Conservation (phyloP, 2,113 vertebrate species). For the Dicaeum eximium region DNA sequence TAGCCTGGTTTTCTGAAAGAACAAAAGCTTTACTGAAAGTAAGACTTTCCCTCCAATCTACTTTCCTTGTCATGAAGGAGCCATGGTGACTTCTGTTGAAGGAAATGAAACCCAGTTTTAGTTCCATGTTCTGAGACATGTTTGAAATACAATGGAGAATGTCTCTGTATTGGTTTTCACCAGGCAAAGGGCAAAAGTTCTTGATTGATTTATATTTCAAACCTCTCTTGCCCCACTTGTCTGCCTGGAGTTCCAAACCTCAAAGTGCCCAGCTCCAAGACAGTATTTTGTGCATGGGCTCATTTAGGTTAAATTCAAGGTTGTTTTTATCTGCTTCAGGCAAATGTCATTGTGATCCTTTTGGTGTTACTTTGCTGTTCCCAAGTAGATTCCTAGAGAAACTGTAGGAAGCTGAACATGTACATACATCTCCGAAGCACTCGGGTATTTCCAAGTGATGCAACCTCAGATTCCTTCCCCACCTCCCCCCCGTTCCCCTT, state of each 20-base stretch:
- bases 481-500: not conserved
- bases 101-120: not conserved
- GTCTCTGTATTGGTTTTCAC: not conserved
- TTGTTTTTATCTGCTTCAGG: conserved; percentile 11
- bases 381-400: not conserved
- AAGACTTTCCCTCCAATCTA: not conserved
- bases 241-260: not conserved
- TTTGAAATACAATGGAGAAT: not conserved
- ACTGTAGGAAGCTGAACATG: conserved; percentile 9
- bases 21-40: not conserved
- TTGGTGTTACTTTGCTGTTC: conserved; percentile 35
- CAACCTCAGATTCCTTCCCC: conserved; percentile 42
- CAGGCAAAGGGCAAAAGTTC: conserved; percentile 9
- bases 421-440: conserved; percentile 6
- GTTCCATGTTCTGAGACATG: not conserved
- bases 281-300: not conserved
- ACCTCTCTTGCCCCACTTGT: not conserved
- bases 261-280: not conserved
- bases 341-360: conserved; percentile 4
- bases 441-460: conserved; percentile 59
- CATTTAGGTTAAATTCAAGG: conserved; percentile 10
- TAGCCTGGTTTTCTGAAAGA: not conserved
- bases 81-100: not conserved
- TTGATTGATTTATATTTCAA: not conserved
- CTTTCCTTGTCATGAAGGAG: not conserved